phyloP scores from a whole-genome alignment of 2,113 vertebrate genomes.

The Psophia crepitans region DNA sequence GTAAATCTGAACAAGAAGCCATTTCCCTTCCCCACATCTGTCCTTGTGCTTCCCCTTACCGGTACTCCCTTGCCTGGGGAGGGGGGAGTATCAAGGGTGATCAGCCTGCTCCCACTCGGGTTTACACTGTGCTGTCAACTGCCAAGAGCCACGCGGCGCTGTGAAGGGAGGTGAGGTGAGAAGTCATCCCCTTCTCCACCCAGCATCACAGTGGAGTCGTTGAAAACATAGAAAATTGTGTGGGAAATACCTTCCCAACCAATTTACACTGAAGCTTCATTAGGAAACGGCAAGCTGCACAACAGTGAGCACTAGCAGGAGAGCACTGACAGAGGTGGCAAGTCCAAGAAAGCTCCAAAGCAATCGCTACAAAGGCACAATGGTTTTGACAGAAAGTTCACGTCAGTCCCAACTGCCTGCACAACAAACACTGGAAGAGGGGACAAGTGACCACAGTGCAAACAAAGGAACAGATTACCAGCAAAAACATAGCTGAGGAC shows the following conservation, averaged over 20 bases:
- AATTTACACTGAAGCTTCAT: neutral
- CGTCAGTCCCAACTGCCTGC: neutral
- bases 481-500: neutral
- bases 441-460: neutral
- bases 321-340: neutral
- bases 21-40: neutral
- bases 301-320: neutral
- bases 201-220: neutral
- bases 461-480: neutral
- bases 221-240: neutral
- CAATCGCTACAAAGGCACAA: neutral
- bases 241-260: neutral
- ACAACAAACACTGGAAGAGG: neutral
- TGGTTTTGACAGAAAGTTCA: neutral
- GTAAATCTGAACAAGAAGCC: neutral
- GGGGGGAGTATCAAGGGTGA: neutral
- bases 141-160: fast-evolving
- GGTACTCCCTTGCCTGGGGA: neutral
- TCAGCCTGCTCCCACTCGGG: no score
- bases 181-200: neutral
- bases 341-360: neutral
- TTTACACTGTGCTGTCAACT: neutral
- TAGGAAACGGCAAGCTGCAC: neutral
- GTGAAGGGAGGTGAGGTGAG: neutral
- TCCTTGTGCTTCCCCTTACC: neutral